These are phyloP conservation scores for Drosophila bunnanda DNA, from an alignment of 2,888 invertebrate genomes.

Conservation along the genomic window DNA sequence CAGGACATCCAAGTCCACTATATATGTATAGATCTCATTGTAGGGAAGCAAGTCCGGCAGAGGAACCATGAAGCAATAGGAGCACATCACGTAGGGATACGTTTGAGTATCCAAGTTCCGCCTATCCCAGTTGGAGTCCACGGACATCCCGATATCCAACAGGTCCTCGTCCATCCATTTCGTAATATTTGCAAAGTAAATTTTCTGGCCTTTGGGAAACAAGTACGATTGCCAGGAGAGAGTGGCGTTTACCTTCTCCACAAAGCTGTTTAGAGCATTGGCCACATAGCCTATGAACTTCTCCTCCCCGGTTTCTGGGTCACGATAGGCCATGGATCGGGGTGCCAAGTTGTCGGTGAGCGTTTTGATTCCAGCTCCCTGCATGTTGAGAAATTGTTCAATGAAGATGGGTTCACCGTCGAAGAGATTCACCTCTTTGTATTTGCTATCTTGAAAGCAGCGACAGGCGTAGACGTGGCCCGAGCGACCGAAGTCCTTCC, in stretches of 20 bases:
- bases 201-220: neutral
- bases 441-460: constrained; percentile 21
- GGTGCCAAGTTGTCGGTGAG: constrained; percentile 56
- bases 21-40: constrained; percentile 40
- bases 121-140: neutral
- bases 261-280: constrained; percentile 53
- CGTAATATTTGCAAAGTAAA: neutral
- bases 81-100: constrained; percentile 52
- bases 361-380: constrained; percentile 46
- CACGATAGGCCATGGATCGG: constrained; percentile 51
- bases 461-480: constrained; percentile 49
- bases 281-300: constrained; percentile 54
- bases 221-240: constrained; percentile 10
- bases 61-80: constrained; percentile 63
- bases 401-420: constrained; percentile 32
- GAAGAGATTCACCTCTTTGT: constrained; percentile 6
- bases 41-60: constrained; percentile 45
- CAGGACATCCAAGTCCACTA: constrained; percentile 48
- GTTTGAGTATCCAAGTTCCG: constrained; percentile 31
- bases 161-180: neutral
- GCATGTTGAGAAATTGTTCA: constrained; percentile 62
- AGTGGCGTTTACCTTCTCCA: constrained; percentile 58
- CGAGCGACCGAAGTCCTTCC: neutral
- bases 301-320: constrained; percentile 23
- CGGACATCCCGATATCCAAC: constrained; percentile 45